Evolutionary conservation across 2,113 vertebrate species (phyloP).

Genomic region (Muntiacus reevesi): DNA sequence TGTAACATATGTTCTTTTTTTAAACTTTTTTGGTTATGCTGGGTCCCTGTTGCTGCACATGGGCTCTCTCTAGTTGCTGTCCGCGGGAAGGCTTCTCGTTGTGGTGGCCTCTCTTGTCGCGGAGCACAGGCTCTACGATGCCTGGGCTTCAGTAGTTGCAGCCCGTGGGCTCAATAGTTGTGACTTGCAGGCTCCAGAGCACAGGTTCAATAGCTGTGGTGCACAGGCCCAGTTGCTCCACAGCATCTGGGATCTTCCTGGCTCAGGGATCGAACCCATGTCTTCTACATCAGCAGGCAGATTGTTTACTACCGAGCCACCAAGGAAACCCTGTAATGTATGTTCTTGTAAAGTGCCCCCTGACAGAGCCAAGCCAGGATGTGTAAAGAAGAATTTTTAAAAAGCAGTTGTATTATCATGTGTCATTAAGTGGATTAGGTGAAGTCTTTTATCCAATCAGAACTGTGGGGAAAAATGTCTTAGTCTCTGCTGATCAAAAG

Average conservation of each 20-base stretch:
- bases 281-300: not conserved
- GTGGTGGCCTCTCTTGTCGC: rapidly evolving
- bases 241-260: not conserved
- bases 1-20: not conserved
- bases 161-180: not conserved
- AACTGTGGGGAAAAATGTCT: not conserved
- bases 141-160: not conserved
- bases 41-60: not conserved
- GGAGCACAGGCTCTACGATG: not conserved
- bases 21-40: not conserved
- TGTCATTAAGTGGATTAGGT: slow-evolving; percentile 16
- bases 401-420: slow-evolving; percentile 2
- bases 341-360: not conserved
- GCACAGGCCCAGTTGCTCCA: not conserved
- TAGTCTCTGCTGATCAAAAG: slow-evolving; percentile 33
- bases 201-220: not conserved
- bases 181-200: not conserved
- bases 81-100: not conserved
- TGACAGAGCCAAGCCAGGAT: not conserved
- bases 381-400: slow-evolving; percentile 17
- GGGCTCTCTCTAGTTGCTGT: not conserved
- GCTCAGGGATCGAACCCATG: not conserved
- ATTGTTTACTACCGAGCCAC: not conserved
- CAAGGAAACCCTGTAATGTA: not conserved
- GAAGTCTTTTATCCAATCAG: slow-evolving; percentile 19